Conservation (phyloP, 1,140 invertebrate genomes). For the Tetranychus cinnabarinus region DNA sequence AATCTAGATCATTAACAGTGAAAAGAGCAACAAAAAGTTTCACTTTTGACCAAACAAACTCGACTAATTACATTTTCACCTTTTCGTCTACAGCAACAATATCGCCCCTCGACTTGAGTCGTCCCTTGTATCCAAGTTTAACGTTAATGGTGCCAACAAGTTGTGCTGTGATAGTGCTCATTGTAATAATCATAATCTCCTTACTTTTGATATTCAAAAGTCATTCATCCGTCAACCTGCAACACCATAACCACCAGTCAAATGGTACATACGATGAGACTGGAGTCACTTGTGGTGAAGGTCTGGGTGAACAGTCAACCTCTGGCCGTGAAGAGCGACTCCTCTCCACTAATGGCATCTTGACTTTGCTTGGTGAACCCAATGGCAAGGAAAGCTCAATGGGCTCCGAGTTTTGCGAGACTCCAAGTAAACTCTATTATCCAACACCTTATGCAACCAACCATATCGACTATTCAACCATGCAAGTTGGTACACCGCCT, state of each 20-base stretch:
- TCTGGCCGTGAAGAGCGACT: background rate
- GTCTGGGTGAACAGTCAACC: background rate
- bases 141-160: background rate
- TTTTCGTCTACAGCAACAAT: background rate
- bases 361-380: background rate
- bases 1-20: no score
- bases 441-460: background rate
- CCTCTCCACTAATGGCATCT: background rate
- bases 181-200: background rate
- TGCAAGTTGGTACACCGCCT: background rate
- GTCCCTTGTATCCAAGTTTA: background rate
- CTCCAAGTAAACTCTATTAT: background rate
- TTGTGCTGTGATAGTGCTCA: conserved; percentile 2
- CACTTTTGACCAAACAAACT: no score
- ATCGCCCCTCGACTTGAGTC: background rate
- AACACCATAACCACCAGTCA: no score
- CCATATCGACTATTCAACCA: background rate
- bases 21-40: no score
- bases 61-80: background rate
- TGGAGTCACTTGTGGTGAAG: background rate
- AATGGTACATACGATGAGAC: background rate
- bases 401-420: background rate
- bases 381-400: background rate
- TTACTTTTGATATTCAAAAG: background rate
- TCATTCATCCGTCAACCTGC: no score